Evolutionary conservation across 92 coral and sea anemone species (phyloP).

Genomic region (Palythoa grandis): DNA sequence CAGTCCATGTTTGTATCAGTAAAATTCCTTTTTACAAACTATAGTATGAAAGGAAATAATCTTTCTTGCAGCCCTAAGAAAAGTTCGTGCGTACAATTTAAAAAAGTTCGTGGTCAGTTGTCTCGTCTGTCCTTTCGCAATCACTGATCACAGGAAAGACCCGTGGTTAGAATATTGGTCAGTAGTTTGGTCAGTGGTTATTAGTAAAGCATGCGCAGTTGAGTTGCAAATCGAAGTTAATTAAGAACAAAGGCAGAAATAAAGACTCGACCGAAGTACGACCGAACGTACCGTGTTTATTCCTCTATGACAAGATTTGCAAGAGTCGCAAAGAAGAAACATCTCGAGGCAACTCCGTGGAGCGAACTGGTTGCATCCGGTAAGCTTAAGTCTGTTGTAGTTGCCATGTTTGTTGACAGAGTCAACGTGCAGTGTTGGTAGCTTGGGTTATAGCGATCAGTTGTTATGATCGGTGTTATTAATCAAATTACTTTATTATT

Average conservation of each 20-base stretch:
- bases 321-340: conserved; percentile 79
- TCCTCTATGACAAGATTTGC: conserved; percentile 91
- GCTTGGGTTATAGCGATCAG: too few relatives aligned
- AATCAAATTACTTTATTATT: too few relatives aligned
- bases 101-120: too few relatives aligned
- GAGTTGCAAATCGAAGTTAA: not conserved
- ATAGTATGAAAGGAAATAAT: not conserved
- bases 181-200: not conserved
- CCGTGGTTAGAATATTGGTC: not conserved
- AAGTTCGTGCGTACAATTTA: too few relatives aligned
- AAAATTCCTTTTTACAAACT: not conserved
- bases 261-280: not conserved
- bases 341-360: conserved; percentile 93
- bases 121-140: too few relatives aligned
- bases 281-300: not conserved
- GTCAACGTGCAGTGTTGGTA: not conserved
- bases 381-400: not conserved
- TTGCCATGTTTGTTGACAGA: not conserved
- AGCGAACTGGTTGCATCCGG: conserved; percentile 59
- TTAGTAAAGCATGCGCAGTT: not conserved
- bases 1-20: conserved; percentile 24
- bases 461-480: too few relatives aligned
- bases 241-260: not conserved
- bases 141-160: not conserved
- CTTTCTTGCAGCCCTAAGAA: not conserved